Percentiles rank a stretch among this genome's conserved stretches.
These are phyloP conservation scores for Phrynosoma platyrhinos DNA, from an alignment of 2,113 vertebrate genomes.

Conservation along the genomic window DNA sequence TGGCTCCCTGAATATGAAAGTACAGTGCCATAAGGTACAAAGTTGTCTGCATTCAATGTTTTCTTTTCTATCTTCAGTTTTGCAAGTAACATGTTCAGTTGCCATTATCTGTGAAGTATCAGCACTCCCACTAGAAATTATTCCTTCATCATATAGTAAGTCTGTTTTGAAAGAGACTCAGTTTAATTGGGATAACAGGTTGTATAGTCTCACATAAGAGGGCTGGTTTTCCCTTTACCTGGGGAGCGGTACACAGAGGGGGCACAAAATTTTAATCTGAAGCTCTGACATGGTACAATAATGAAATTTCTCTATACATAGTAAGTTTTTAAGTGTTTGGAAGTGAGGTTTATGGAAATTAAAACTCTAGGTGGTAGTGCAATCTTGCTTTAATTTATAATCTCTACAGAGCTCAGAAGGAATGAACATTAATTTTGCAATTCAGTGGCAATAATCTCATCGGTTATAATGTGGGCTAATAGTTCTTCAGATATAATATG, in stretches of 20 bases:
- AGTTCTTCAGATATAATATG: slow-evolving; percentile 59
- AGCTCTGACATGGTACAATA: slow-evolving; percentile 54
- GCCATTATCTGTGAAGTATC: neutral
- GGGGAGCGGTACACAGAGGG: slow-evolving; percentile 24
- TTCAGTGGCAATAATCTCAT: slow-evolving; percentile 55
- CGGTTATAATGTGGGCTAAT: slow-evolving; percentile 53
- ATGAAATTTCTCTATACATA: slow-evolving; percentile 55
- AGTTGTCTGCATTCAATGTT: neutral
- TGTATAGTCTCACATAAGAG: slow-evolving; percentile 15
- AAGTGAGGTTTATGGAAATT: slow-evolving; percentile 66
- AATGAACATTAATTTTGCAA: slow-evolving; percentile 58
- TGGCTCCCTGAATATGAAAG: neutral
- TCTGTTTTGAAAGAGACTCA: neutral
- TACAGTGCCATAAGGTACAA: neutral
- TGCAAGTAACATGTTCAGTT: neutral
- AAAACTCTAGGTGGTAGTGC: slow-evolving; percentile 66
- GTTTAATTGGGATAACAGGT: slow-evolving; percentile 27
- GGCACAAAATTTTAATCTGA: slow-evolving; percentile 30
- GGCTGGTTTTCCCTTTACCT: neutral
- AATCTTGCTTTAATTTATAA: slow-evolving; percentile 55
- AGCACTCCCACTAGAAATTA: neutral
- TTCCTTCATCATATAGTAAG: slow-evolving; percentile 8
- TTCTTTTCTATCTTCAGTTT: neutral
- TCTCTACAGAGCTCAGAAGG: slow-evolving; percentile 41
- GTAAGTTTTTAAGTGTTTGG: slow-evolving; percentile 54